A percentile compares a stretch with the other conserved stretches of the same genome.
Conservation (phyloP, 1,140 invertebrate species). For the Hirudo medicinalis region DNA sequence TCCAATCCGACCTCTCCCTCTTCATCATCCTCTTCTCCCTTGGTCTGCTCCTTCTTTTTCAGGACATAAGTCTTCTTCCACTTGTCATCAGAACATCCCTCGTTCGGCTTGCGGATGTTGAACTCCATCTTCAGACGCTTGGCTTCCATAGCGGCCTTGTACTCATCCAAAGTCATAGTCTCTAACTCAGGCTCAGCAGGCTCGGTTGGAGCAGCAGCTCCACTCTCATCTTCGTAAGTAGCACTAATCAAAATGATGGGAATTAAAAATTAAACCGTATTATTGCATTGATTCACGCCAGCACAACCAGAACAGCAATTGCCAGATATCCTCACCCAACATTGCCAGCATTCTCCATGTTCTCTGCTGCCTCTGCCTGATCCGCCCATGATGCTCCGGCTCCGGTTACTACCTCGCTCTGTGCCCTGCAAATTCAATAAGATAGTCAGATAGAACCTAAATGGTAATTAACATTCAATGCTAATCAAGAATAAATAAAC, state of each 20-base stretch:
- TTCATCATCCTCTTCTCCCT: constrained; percentile 24
- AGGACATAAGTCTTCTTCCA: constrained; percentile 32
- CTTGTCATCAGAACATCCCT: constrained; percentile 29
- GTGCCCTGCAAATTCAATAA: too few relatives aligned
- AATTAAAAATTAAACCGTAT: neutral
- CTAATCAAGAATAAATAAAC: too few relatives aligned
- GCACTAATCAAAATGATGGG: neutral
- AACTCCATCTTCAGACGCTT: constrained; percentile 29
- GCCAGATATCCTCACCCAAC: neutral
- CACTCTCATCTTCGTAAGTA: neutral
- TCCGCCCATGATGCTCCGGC: neutral
- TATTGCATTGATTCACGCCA: neutral
- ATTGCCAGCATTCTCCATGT: neutral
- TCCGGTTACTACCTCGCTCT: too few relatives aligned
- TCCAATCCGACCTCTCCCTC: constrained; percentile 13
- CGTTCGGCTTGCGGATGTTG: constrained; percentile 33
- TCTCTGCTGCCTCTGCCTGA: constrained; percentile 10
- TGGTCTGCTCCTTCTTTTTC: constrained; percentile 25
- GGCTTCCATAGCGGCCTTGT: constrained; percentile 31
- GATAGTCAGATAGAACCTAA: too few relatives aligned
- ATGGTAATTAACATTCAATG: too few relatives aligned
- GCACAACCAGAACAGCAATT: neutral
- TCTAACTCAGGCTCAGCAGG: constrained; percentile 26
- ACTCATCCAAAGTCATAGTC: constrained; percentile 36
- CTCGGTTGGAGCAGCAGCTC: neutral